Base-by-base conservation (phyloP, 2,797 vertebrate genomes). In the Cyprinodon diabolis region DNA sequence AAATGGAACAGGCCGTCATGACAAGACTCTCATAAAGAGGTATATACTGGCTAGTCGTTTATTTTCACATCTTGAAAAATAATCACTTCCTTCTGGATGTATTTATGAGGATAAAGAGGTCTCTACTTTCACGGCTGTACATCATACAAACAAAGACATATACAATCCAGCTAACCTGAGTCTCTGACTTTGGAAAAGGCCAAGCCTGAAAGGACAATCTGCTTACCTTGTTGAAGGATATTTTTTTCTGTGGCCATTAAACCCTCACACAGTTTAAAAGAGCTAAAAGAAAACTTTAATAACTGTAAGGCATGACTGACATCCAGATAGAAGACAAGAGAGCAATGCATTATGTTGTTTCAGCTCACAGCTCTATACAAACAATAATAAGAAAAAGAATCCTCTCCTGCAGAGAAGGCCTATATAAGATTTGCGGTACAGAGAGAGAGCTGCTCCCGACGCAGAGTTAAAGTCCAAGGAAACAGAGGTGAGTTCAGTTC, bases 31-130 rank as follows among this genome's bases (percentile, higher is more conserved):
- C 86, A 90, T 90, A 91, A 91, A 92, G 85, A 91, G 90, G 87
- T 89, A 91, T 88, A 91, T 92, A 90, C 89, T 93, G 92, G 93
- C 92, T 89, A 80, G 91, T 89, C 89, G 81, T 88, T 77, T 35
- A 82, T 90, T 83, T 87, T 88, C 90, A 93, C 93, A 93, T 93
- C 92, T 92, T 94, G 92, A 91, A 86, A 90, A 93, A 90, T 93
- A 92, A 94, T 94, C 90, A 93, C 89, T 94, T 88, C 92, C 91
- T 94, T 90, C 91, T 94, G 92, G 91, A 86, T 90, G 86, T 86
- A 83, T 94, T 94, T 93, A 91, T 91, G 90, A 91, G 92, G 89
- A 88, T 87, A 92, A 86, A 86, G 85, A 40, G 87, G 87, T 82
- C 86, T 68, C 68, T 55, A 85, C 86, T 80, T 56, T 87, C 90